These are phyloP conservation scores for Setipinna tenuifilis DNA, from an alignment of 2,797 vertebrate genomes.

Conservation along the genomic window DNA sequence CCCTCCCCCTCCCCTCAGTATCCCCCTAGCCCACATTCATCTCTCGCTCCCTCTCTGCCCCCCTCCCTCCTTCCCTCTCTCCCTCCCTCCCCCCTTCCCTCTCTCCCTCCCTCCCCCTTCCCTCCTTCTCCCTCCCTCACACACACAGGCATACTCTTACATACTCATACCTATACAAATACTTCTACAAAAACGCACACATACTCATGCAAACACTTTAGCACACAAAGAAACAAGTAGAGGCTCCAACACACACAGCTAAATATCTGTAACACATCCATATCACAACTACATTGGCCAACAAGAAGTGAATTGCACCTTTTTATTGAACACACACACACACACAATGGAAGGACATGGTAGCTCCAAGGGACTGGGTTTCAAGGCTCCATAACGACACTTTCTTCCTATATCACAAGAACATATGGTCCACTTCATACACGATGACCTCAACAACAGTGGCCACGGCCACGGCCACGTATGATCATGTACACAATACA, in stretches of 20 bases:
- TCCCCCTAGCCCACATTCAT: constrained; percentile 73
- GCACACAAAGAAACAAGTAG: not conserved
- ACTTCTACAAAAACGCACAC: too few relatives aligned
- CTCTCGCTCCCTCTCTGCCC: constrained; percentile 41
- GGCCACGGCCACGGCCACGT: too few relatives aligned
- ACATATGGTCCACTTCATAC: not conserved
- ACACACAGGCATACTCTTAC: not conserved
- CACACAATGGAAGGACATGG: not conserved
- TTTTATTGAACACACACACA: not conserved
- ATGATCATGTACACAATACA: too few relatives aligned
- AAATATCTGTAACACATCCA: not conserved
- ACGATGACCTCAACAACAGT: not conserved
- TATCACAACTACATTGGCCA: not conserved
- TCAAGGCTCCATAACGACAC: not conserved
- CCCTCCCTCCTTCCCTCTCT: not conserved
- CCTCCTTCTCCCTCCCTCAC: not conserved
- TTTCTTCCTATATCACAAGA: not conserved
- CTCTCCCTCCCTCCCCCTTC: constrained; percentile 49
- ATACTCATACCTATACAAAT: not conserved
- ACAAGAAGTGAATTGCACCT: not conserved
- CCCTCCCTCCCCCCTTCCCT: constrained; percentile 48
- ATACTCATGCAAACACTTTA: not conserved
- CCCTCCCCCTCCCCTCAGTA: constrained; percentile 51
- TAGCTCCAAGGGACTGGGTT: not conserved
- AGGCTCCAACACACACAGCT: not conserved